These are phyloP conservation scores for Drosophila biarmipes DNA, from an alignment of 1,140 invertebrate species.

Conservation along the genomic window DNA sequence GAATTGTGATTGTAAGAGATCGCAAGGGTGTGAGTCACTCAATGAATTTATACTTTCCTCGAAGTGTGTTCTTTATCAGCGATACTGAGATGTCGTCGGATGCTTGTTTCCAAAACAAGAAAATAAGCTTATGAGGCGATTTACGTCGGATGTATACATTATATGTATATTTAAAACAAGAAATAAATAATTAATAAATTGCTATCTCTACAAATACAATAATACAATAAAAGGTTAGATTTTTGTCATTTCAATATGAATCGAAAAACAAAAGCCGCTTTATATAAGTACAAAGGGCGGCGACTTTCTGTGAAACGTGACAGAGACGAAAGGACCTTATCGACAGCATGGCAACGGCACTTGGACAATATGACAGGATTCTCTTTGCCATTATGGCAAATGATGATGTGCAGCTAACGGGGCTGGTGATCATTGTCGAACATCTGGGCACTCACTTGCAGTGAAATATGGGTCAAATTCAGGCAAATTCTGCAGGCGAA, in stretches of 20 bases:
- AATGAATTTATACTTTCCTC: too few species aligned
- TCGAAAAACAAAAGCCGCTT: neutral
- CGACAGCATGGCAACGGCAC: constrained; percentile 49
- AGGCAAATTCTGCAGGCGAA: constrained; percentile 49
- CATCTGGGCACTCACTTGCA: constrained; percentile 25
- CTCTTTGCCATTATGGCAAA: constrained; percentile 54
- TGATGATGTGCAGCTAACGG: constrained; percentile 71
- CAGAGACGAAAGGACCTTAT: constrained; percentile 11
- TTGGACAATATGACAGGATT: constrained; percentile 52
- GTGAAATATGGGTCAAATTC: constrained; percentile 72
- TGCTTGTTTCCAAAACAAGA: too few species aligned
- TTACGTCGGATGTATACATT: too few species aligned
- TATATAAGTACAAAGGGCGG: neutral
- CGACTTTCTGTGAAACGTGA: constrained; percentile 11
- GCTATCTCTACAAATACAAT: too few species aligned
- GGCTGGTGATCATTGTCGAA: constrained; percentile 50
- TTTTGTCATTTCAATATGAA: neutral
- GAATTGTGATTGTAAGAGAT: too few species aligned
- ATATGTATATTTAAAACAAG: too few species aligned
- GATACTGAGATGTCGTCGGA: too few species aligned
- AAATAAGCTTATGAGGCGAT: too few species aligned
- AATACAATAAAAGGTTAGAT: too few species aligned
- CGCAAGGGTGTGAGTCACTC: too few species aligned
- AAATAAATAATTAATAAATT: too few species aligned
- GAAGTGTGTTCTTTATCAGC: too few species aligned